These are phyloP conservation scores for Drosophila subobscura DNA, from an alignment of 1,140 invertebrate species.

Conservation along the genomic window DNA sequence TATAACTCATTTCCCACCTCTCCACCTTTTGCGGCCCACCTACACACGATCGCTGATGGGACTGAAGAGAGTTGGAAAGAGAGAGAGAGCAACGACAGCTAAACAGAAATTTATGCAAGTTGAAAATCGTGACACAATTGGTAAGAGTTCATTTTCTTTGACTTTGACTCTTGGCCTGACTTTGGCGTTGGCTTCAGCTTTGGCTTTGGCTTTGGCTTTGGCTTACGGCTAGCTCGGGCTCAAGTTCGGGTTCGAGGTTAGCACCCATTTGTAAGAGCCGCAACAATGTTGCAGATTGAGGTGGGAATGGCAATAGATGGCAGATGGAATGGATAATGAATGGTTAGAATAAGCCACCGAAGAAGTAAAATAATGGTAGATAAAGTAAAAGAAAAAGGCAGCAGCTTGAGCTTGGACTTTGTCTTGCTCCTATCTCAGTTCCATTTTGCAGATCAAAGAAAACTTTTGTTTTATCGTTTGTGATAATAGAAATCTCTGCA, in stretches of 20 bases:
- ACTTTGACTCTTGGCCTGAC: slow-evolving; percentile 47
- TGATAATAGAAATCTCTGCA: no score
- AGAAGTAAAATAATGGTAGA: no score
- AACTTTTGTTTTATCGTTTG: no score
- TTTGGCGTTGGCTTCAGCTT: slow-evolving; percentile 30
- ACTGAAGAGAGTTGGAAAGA: slow-evolving; percentile 26
- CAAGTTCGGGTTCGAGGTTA: slow-evolving; percentile 5
- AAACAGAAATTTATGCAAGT: slow-evolving; percentile 70
- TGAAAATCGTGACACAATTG: slow-evolving; percentile 78
- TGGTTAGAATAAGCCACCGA: not conserved
- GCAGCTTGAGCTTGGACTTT: no score
- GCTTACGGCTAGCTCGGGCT: not conserved
- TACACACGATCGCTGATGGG: slow-evolving; percentile 35
- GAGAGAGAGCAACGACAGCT: slow-evolving; percentile 4
- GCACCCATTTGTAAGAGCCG: slow-evolving; percentile 28
- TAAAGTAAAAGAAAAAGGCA: not conserved
- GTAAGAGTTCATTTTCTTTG: slow-evolving; percentile 70
- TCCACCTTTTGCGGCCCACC: slow-evolving; percentile 30
- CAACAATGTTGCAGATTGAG: slow-evolving; percentile 42
- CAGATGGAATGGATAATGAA: not conserved
- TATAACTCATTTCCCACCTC: slow-evolving; percentile 24
- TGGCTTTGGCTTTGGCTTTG: slow-evolving; percentile 10
- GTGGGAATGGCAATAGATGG: slow-evolving; percentile 3
- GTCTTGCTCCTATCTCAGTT: no score
- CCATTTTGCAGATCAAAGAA: no score